These are phyloP conservation scores for Atlantisia rogersi DNA, from an alignment of 2,113 vertebrate species.

Conservation along the genomic window DNA sequence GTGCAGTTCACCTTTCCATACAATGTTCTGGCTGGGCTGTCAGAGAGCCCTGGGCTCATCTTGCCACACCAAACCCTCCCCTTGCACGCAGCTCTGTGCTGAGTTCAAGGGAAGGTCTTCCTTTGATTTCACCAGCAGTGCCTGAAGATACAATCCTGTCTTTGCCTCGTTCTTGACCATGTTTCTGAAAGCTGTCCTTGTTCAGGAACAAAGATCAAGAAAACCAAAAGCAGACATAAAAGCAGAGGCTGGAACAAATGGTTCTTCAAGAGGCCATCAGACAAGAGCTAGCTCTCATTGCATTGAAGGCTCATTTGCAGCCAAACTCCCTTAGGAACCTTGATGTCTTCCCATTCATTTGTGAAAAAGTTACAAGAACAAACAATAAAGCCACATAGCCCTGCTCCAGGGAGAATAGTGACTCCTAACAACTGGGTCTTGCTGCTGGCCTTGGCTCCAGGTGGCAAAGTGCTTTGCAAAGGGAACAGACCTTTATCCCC, in stretches of 20 bases:
- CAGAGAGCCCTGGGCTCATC: not conserved
- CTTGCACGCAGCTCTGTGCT: not conserved
- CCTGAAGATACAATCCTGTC: not conserved
- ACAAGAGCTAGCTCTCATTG: not conserved
- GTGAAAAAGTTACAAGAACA: not conserved
- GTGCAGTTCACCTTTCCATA: not conserved
- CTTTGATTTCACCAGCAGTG: slow-evolving; percentile 5
- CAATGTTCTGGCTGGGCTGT: not conserved
- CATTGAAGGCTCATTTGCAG: not conserved
- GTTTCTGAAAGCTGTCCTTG: slow-evolving; percentile 5
- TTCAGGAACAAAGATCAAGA: slow-evolving; percentile 16
- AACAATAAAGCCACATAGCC: not conserved
- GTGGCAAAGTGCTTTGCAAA: not conserved
- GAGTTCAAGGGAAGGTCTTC: not conserved
- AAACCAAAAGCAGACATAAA: not conserved
- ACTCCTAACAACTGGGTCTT: not conserved
- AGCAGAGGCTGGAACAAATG: not conserved
- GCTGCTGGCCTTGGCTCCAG: not conserved
- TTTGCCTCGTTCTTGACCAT: not conserved
- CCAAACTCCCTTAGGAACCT: not conserved
- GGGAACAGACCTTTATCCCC: not conserved
- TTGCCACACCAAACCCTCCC: not conserved
- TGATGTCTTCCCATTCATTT: not conserved
- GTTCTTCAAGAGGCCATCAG: not conserved
- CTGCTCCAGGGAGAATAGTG: not conserved